Conservation (phyloP, 2,797 vertebrate species). For the Petrocephalus schoutedeni region DNA sequence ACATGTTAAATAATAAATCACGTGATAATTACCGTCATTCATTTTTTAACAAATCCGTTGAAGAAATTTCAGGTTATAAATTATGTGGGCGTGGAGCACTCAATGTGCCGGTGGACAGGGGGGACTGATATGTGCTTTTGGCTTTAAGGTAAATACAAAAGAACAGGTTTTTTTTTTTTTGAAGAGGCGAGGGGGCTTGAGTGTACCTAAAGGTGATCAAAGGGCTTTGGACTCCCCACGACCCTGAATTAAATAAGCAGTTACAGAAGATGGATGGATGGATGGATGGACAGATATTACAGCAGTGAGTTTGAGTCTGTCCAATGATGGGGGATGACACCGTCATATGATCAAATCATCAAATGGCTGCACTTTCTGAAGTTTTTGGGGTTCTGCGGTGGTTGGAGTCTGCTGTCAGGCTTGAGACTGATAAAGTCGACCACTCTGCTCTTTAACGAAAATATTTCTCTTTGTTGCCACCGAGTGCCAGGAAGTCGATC, state of each 20-base stretch:
- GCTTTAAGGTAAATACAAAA: neutral
- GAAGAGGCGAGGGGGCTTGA: neutral
- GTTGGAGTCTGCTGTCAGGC: neutral
- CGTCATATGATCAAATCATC: conserved; percentile 2
- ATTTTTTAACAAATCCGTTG: neutral
- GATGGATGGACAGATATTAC: too few species aligned
- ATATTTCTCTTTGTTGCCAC: conserved; percentile 18
- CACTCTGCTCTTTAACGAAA: conserved; percentile 1
- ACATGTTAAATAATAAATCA: conserved; percentile 13
- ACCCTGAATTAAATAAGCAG: too few species aligned
- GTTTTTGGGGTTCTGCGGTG: neutral
- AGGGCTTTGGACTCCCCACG: too few species aligned
- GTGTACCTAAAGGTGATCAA: neutral
- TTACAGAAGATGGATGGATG: too few species aligned
- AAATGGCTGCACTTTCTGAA: neutral
- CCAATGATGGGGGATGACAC: neutral
- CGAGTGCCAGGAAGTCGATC: neutral
- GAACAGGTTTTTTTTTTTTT: neutral
- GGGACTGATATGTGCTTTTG: neutral
- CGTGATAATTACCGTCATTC: neutral
- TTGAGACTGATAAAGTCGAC: neutral
- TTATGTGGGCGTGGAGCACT: neutral
- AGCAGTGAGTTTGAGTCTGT: neutral
- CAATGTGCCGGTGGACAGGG: neutral
- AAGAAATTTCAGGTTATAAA: neutral